Conservation (phyloP, 2,888 invertebrate species). For the Oscheius sp. region DNA sequence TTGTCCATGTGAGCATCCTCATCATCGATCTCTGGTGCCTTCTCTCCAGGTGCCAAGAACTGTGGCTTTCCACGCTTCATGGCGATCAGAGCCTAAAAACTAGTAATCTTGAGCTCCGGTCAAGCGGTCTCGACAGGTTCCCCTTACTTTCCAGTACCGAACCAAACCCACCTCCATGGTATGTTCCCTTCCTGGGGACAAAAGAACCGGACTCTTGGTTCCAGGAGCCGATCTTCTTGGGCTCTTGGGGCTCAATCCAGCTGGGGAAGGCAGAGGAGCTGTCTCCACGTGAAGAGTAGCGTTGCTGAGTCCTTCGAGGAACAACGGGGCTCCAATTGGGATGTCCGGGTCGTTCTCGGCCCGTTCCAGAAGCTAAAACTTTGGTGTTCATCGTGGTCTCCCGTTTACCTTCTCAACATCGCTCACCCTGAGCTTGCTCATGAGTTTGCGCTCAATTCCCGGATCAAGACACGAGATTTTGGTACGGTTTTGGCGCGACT, state of each 20-base stretch:
- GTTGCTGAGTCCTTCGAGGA: conserved; percentile 64
- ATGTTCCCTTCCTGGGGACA: conserved; percentile 68
- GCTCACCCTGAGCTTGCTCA: conserved; percentile 11
- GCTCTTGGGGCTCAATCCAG: conserved; percentile 50
- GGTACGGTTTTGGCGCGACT: conserved; percentile 26
- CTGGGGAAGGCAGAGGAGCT: conserved; percentile 31
- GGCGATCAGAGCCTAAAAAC: conserved; percentile 60
- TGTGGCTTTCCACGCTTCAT: conserved; percentile 67
- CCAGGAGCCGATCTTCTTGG: conserved; percentile 61
- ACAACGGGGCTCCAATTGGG: conserved; percentile 69
- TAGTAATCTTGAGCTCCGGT: background rate
- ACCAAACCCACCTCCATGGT: conserved; percentile 65
- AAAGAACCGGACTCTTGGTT: conserved; percentile 66
- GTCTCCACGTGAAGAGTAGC: conserved; percentile 50
- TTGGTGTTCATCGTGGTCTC: background rate
- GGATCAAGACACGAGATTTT: conserved; percentile 58
- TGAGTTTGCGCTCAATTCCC: conserved; percentile 50
- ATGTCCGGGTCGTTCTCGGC: conserved; percentile 65
- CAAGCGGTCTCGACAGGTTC: background rate
- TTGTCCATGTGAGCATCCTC: conserved; percentile 60
- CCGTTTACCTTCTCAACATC: conserved; percentile 27
- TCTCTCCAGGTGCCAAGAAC: conserved; percentile 57
- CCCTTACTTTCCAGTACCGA: background rate
- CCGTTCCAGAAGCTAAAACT: conserved; percentile 53
- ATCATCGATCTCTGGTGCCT: conserved; percentile 59